Base-by-base conservation (phyloP, 2,888 invertebrate genomes). In the Erebia palarica region DNA sequence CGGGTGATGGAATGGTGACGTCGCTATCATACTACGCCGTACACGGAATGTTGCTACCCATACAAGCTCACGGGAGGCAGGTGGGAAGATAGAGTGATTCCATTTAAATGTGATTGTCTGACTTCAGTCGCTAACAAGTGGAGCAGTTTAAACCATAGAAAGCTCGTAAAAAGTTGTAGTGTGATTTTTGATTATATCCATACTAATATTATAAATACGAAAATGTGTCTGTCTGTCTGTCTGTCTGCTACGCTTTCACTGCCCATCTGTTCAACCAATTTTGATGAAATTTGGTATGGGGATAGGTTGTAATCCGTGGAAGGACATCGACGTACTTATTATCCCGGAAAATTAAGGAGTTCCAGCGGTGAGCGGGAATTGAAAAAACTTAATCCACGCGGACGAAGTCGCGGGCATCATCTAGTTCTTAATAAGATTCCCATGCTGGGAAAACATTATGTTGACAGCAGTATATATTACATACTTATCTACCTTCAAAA, bases 61-160 rank as follows among this genome's bases (percentile, higher is more conserved):
- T 36, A 53, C 36, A 27, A 59, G 27, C 11, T 42, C 42, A 51
- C 42, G 16, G 65, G 27, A 16, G 60, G 61, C 63, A 70, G 70
- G 70, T 70, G 66, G 55, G 61, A 64, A 70, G 70, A 70, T 47
- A 44, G 60, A 70, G 61, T 61, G 55, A 13, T 66, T 55, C 61
- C 60, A 65, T 70, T 70, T 47, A 61, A 61, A 55, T 70, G 55
- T 63, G 65, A 70, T 58, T 69, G 69, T 70, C 27, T 55, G 55
- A 47, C 55, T 66, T 55, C 55, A 55, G 16, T 7, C 16, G n/a
- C 53, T 18, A 18, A 18, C 18, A 18, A 18, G 16, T 55, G n/a
- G 55, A 55, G 18, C 21, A 21, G 27, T 57, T 21, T 13, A 13
- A 57, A 27, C 18, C 21, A 21, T 21, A 57, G 21, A 57, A 18